Evolutionary conservation across 1,140 invertebrate genomes (phyloP), one percentile per base, ranked within the genome.

Genomic region (Pectinophora gossypiella): DNA sequence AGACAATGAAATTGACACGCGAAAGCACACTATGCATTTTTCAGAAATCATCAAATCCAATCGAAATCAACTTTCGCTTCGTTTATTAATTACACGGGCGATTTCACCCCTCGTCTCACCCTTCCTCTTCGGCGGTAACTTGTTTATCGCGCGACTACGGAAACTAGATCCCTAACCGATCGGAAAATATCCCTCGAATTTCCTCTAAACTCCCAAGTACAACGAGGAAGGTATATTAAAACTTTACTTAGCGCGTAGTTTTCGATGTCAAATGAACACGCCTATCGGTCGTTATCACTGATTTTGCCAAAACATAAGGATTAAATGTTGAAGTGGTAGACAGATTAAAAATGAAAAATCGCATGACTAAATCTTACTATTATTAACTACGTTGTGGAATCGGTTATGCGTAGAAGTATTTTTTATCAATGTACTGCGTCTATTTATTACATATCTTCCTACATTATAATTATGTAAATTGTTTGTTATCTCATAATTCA

Each of bases 41-140:
- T 67, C 56, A 62, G 58, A 68, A 71, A 63, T 64, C 57, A 62
- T 71, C 48, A 67, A 68, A 75, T 61, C 59, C 43, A 70, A 68
- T 74, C 48, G 57, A 60, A 66, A 68, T 62, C 56, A 3, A 45
- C 59, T 63, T 64, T 70, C 65, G 63, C 58, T 72, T 72, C 71
- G 60, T 79, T 76, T 72, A 76, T 72, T 76, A 80, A 80, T 80
- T 71, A 76, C 61, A 71, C 64, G 73, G 64, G 57, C 64, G 69
- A 75, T 45, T 64, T 54, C 35, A 7, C 49, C 48, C 44, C 51
- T 46, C 44, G 36, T 19, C 42, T 13, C 44, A 44, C 19, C 27
- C 35, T 19, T 15, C 51, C 51, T 40, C 12, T 16, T 54, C 61
- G 67, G 59, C 72, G 68, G 68, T 77, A 80, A 77, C 67, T 72